A percentile compares a stretch with the other conserved stretches of the same genome.
Conservation (phyloP, 2,888 invertebrate genomes). For the Oscheius onirici region DNA sequence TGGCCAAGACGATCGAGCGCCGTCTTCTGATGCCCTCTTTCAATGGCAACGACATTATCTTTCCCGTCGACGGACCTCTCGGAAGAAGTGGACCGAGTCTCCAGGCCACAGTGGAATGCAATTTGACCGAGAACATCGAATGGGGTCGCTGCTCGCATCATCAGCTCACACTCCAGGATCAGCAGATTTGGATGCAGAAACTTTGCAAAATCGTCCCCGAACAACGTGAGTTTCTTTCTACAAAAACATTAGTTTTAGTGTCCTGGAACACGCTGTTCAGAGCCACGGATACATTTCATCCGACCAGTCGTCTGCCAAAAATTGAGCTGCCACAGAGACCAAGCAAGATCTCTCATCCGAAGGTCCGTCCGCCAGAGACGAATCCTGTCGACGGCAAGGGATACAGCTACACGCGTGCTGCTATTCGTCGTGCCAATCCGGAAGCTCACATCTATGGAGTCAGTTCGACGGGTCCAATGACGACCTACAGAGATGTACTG, state of each 20-base stretch:
- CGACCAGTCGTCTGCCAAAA: conserved; percentile 2
- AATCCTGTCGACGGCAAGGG: conserved; percentile 28
- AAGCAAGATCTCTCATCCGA: neutral
- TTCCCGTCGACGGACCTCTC: conserved; percentile 62
- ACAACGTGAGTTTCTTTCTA: conserved; percentile 32
- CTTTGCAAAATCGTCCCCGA: conserved; percentile 45
- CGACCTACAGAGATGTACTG: conserved; percentile 5
- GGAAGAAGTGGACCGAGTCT: conserved; percentile 55
- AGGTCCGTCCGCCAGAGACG: conserved; percentile 27
- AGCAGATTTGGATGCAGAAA: conserved; percentile 52
- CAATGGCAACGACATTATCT: conserved; percentile 62
- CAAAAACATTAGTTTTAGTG: neutral
- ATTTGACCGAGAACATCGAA: conserved; percentile 34
- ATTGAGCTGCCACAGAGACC: conserved; percentile 14
- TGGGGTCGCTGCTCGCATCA: conserved; percentile 48
- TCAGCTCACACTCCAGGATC: conserved; percentile 51
- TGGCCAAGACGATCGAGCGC: conserved; percentile 51
- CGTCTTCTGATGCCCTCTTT: conserved; percentile 62
- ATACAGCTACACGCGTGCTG: conserved; percentile 28
- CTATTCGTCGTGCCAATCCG: conserved; percentile 14
- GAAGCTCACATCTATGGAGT: neutral
- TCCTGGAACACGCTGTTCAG: conserved; percentile 17
- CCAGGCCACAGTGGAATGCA: conserved; percentile 51
- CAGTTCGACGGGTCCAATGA: neutral
- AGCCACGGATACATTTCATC: neutral